Conservation (phyloP, 2,888 invertebrate species). For the Meliscaeva auricollis region DNA sequence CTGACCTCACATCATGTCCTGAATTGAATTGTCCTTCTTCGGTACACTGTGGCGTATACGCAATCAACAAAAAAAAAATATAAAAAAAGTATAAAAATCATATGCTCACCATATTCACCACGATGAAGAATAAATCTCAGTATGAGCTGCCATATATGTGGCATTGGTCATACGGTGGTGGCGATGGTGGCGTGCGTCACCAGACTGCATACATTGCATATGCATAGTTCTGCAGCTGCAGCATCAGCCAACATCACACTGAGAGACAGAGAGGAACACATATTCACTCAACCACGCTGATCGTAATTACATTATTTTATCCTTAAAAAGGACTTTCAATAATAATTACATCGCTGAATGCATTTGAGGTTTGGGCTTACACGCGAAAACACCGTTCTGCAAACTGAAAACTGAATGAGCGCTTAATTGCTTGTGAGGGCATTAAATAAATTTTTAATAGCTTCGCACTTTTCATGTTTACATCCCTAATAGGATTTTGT, state of each 20-base stretch:
- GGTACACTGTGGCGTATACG: constrained; percentile 51
- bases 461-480: constrained; percentile 83
- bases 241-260: not conserved
- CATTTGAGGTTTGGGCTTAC: constrained; percentile 76
- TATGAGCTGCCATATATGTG: constrained; percentile 35
- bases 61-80: constrained; percentile 19
- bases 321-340: constrained; percentile 75
- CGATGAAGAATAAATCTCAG: constrained; percentile 63
- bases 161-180: constrained; percentile 18
- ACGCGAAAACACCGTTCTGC: constrained; percentile 69
- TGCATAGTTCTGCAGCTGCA: constrained; percentile 17
- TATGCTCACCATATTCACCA: constrained; percentile 34
- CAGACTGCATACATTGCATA: constrained; percentile 16
- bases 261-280: not conserved
- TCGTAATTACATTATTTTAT: constrained; percentile 71
- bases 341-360: constrained; percentile 76
- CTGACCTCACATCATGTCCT: constrained; percentile 24
- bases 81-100: constrained; percentile 57
- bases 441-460: constrained; percentile 84
- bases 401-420: constrained; percentile 81
- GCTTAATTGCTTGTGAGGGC: constrained; percentile 84
- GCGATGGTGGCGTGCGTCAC: constrained; percentile 1
- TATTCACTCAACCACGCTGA: constrained; percentile 54
- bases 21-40: constrained; percentile 11
- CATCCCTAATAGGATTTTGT: constrained; percentile 82